Evolutionary conservation across 2,113 vertebrate genomes (phyloP).

Genomic region (Malaclemys terrapin): DNA sequence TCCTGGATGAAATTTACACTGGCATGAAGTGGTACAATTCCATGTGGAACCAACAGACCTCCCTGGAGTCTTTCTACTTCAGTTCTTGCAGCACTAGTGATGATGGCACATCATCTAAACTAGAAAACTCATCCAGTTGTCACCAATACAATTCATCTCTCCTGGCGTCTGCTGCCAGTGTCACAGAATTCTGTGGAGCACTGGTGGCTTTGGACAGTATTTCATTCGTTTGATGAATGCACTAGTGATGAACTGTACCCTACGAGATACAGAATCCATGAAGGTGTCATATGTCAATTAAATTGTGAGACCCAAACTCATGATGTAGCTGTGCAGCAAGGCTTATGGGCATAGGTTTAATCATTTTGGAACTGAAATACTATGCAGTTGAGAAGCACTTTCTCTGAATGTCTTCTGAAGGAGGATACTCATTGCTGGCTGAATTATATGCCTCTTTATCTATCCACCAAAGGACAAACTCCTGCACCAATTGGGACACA

Average conservation of each 20-base stretch:
- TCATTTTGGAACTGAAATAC: background rate
- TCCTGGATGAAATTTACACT: background rate
- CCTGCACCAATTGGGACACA: background rate
- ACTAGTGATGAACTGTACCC: background rate
- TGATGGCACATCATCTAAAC: too few relatives aligned
- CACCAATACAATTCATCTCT: too few relatives aligned
- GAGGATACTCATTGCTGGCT: background rate
- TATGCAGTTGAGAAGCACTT: background rate
- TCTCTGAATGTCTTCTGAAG: background rate
- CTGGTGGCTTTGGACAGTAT: too few relatives aligned
- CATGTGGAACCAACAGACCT: background rate
- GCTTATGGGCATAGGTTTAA: background rate
- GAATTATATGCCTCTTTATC: background rate
- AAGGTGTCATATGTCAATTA: background rate
- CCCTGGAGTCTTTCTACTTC: background rate
- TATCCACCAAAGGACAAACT: background rate
- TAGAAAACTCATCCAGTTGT: too few relatives aligned
- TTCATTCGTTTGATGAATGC: too few relatives aligned
- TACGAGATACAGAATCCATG: background rate
- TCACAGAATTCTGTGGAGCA: too few relatives aligned
- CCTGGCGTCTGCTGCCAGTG: too few relatives aligned
- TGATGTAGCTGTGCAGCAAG: background rate
- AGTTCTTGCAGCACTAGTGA: background rate
- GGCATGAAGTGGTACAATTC: background rate
- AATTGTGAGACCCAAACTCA: background rate